These are phyloP conservation scores for Sciaenops ocellatus DNA, from an alignment of 2,797 vertebrate genomes.

Conservation along the genomic window DNA sequence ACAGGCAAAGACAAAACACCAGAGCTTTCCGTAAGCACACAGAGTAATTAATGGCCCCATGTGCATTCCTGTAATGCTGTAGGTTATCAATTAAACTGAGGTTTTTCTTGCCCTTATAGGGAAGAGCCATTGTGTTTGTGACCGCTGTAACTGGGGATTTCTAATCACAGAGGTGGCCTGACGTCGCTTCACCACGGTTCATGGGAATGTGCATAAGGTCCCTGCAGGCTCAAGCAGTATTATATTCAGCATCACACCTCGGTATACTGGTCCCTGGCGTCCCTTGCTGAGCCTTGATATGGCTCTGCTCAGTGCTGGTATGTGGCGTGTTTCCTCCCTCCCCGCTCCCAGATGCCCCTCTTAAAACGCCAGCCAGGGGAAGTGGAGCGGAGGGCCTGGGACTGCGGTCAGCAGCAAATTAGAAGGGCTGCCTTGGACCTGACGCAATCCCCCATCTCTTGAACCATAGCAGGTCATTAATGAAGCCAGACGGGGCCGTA, in stretches of 20 bases:
- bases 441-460: constrained; percentile 72
- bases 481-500: constrained; percentile 69
- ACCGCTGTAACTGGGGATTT: not conserved
- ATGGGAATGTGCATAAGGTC: constrained; percentile 45
- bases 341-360: constrained; percentile 72
- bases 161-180: constrained; percentile 19
- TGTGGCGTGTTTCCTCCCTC: constrained; percentile 64
- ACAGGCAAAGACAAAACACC: constrained; percentile 61
- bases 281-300: constrained; percentile 47
- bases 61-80: constrained; percentile 54
- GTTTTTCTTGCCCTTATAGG: constrained; percentile 28
- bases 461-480: constrained; percentile 76
- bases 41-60: constrained; percentile 50
- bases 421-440: constrained; percentile 77
- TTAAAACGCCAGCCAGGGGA: constrained; percentile 71
- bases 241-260: constrained; percentile 67
- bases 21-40: constrained; percentile 52
- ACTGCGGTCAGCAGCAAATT: constrained; percentile 78
- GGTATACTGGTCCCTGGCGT: constrained; percentile 38
- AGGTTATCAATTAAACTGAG: constrained; percentile 53
- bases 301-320: constrained; percentile 62
- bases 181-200: constrained; percentile 25
- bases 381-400: constrained; percentile 62
- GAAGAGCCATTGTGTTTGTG: constrained; percentile 24
- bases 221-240: constrained; percentile 41